Base-by-base conservation (phyloP, 2,797 vertebrate genomes). In the Hydrocynus forskahlii region DNA sequence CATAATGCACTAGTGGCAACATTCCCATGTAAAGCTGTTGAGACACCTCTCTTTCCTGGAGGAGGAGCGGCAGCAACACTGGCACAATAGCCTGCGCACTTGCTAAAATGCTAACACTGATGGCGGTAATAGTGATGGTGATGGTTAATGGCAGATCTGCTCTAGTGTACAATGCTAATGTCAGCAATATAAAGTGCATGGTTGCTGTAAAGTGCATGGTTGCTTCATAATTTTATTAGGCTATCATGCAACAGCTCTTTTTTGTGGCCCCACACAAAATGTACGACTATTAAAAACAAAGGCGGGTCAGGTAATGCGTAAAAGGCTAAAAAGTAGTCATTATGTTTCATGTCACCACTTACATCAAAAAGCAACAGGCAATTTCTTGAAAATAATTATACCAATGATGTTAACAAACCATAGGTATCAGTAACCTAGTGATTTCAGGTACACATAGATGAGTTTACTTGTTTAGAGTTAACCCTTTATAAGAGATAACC, bases 161-260 rank as follows among this genome's bases (percentile, higher is more conserved):
- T 59, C 50, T 74, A 66, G 50, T 5, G 50, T 67, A n/a, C 52
- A 21, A 52, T 75, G 64, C 64, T 81, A 54, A 81, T 68, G 52
- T 75, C 54, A 62, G 72, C 79, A 23, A 35, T 48, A 50, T 14
- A 12, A 75, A 67, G 35, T 38, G 52, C 71, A 67, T 7, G 21
- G 29, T 74, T 66, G 70, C 17, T 38, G 7, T 38, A n/a, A n/a
- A n/a, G n/a, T n/a, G n/a, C n/a, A n/a, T n/a, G n/a, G n/a, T n/a
- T n/a, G n/a, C 68, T 75, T 9, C 7, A 35, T 25, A 16, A 68
- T 23, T 74, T 59, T 50, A 57, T 73, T 55, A 73, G 35, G 8
- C 29, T 8, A 60, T 73, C 19, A 66, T 66, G 50, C 16, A 57
- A 45, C 21, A 57, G 16, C 35, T 19, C 43, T 64, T 63, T 59